Base-by-base conservation (phyloP, 2,888 invertebrate genomes). In the Drosophila paranaensis region DNA sequence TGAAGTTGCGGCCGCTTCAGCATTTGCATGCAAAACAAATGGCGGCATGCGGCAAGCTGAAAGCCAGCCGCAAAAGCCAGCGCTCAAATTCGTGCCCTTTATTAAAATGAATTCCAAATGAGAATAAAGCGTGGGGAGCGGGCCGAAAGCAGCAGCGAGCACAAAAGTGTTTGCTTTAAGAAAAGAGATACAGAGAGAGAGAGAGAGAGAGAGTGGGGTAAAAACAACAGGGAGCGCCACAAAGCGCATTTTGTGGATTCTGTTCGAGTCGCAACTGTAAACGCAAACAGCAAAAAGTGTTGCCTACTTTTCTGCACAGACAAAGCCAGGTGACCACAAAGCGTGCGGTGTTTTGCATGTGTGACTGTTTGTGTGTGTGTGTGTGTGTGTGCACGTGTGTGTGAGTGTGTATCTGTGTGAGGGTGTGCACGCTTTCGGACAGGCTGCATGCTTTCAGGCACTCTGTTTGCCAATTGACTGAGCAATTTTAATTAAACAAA, bases 71-170 rank as follows among this genome's bases (percentile, higher is more conserved):
- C 87, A 89, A 84, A 87, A 81, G 79, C 79, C 77, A 79, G 50
- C 80, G 66, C 60, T 62, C 63, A 74, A 88, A 88, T 89, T 84
- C 85, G 77, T 89, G 88, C 66, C 80, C 80, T 85, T 84, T 89
- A 89, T 84, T 84, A 87, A 84, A 84, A 84, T 88, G 88, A 89
- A 84, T 88, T 72, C 85, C 63, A 79, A 89, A 84, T 79, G 82
- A 88, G 79, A 67, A 20, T 30, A 30, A 27, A 39, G 20, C 8
- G 25, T 33, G 33, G 43, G 25, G 13, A 35, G 63, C 40, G 33
- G 10, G n/a, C 20, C n/a, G 20, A 13, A 42, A 13, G 33, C 35
- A 40, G 43, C 54, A 55, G 42, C 33, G 20, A 6, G 5, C 20
- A 40, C 48, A 60, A 76, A 57, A 60, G 60, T 35, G 43, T 42